A percentile compares a stretch with the other conserved stretches of the same genome.
Conservation (phyloP, 2,113 vertebrate genomes). For the Notothenia coriiceps region DNA sequence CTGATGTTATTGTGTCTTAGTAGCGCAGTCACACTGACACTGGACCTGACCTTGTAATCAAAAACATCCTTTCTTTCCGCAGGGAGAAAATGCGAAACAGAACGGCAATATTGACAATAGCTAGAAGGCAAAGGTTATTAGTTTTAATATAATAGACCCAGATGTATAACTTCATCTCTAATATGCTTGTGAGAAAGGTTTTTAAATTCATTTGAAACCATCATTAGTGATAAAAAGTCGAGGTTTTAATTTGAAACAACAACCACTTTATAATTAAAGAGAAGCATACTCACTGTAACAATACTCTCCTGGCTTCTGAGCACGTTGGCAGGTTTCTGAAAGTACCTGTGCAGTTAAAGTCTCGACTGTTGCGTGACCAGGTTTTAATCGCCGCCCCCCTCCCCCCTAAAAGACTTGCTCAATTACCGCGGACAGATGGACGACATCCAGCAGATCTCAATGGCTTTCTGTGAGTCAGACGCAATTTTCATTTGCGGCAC, state of each 20-base stretch:
- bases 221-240: background rate
- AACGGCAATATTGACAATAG: slow-evolving; percentile 84
- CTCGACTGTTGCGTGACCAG: slow-evolving; percentile 88
- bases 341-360: slow-evolving; percentile 77
- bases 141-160: background rate
- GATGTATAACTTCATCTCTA: background rate
- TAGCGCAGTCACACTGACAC: slow-evolving; percentile 87
- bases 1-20: slow-evolving; percentile 87
- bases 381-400: slow-evolving; percentile 78
- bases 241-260: background rate
- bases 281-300: slow-evolving; percentile 20
- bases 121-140: no score
- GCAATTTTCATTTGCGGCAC: slow-evolving; percentile 89
- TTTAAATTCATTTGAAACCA: background rate
- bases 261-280: background rate
- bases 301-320: slow-evolving; percentile 85
- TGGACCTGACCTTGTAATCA: slow-evolving; percentile 82
- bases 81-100: slow-evolving; percentile 85
- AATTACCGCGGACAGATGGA: slow-evolving; percentile 92
- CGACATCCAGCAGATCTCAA: slow-evolving; percentile 91
- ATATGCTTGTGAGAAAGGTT: background rate
- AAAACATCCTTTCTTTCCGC: slow-evolving; percentile 88
- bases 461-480: slow-evolving; percentile 91
- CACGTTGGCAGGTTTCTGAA: slow-evolving; percentile 79
- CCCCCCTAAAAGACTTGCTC: slow-evolving; percentile 75